Conservation (phyloP, 2,113 vertebrate species). For the Caranx melampygus region DNA sequence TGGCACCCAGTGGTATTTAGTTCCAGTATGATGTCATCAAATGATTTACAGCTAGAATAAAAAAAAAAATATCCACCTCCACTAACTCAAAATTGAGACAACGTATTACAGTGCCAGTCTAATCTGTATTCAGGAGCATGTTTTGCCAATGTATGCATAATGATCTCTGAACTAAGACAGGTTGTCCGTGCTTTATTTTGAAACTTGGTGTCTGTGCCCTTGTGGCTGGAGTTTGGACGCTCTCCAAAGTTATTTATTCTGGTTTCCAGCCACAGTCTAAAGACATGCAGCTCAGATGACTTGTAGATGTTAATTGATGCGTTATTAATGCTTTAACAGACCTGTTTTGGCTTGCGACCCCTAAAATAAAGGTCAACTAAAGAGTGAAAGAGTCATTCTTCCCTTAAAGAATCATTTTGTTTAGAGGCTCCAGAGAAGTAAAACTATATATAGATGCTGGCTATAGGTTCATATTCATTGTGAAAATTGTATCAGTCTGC, state of each 20-base stretch:
- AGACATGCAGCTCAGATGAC: no score
- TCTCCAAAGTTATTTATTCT: neutral
- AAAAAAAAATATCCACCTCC: neutral
- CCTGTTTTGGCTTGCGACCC: neutral
- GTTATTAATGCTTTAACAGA: neutral
- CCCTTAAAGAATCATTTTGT: no score
- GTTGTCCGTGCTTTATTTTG: neutral
- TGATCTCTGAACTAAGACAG: neutral
- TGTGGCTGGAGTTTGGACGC: neutral
- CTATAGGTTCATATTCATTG: no score
- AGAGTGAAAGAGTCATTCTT: neutral
- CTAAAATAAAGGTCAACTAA: neutral
- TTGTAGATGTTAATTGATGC: neutral
- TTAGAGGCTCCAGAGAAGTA: no score
- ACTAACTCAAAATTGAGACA: neutral
- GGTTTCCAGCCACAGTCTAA: neutral
- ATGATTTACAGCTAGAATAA: slow-evolving; percentile 9
- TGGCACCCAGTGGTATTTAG: neutral
- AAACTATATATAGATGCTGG: no score
- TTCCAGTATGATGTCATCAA: neutral
- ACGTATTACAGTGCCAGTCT: neutral
- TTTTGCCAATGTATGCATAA: neutral
- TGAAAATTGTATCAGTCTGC: no score
- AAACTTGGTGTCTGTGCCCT: neutral
- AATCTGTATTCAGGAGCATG: neutral